Evolutionary conservation across 2,113 vertebrate species (phyloP).

Genomic region (Peromyscus polionotus): DNA sequence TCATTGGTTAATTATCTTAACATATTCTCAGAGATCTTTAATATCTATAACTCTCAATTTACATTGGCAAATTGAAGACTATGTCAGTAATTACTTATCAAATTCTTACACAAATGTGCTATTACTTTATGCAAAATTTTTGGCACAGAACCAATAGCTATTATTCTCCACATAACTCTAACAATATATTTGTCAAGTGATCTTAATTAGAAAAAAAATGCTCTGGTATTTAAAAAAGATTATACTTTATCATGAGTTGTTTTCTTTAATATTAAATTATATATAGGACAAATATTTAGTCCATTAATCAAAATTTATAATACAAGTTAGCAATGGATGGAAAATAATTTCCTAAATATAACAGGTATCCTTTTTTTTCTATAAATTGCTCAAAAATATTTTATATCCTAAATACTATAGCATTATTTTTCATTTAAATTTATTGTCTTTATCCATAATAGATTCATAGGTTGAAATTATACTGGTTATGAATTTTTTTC

Average conservation of each 20-base stretch:
- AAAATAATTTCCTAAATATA: not conserved
- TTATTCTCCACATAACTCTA: not conserved
- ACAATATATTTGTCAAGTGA: not conserved
- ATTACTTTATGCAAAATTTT: not conserved
- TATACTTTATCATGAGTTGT: not conserved
- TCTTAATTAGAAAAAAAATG: not conserved
- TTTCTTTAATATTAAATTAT: not conserved
- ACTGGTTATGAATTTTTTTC: not conserved
- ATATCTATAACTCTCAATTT: conserved; percentile 2
- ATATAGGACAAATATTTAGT: not conserved
- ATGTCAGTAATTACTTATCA: not conserved
- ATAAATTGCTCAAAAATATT: not conserved
- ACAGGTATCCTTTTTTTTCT: not conserved
- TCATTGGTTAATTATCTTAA: not conserved
- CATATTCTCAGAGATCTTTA: not conserved
- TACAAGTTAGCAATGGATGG: not conserved
- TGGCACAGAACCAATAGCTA: not conserved
- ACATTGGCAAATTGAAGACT: conserved; percentile 30
- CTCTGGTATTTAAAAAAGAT: not conserved
- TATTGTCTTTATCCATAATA: not conserved
- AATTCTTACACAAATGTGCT: not conserved
- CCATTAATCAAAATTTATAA: not conserved
- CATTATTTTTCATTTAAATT: not conserved
- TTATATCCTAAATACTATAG: not conserved
- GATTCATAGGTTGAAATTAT: not conserved